phyloP scores from a whole-genome alignment of 2,888 invertebrate species.

The Protonemura montana region DNA sequence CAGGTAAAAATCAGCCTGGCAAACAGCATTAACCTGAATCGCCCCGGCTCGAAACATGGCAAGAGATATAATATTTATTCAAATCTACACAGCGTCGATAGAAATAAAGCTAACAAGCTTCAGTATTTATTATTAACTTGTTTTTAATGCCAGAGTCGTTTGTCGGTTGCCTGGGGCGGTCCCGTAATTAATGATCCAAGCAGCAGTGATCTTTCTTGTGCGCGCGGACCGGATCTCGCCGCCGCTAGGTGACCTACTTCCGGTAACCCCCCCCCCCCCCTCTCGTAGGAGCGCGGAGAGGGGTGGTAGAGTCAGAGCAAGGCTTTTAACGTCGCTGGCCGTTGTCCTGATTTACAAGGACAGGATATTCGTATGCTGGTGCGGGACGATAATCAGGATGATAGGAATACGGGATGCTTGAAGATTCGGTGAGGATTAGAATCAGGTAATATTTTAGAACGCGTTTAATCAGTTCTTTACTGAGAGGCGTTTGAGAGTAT shows the following conservation, averaged over 20 bases:
- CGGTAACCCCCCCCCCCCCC: conserved; percentile 7
- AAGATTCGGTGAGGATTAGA: too few relatives aligned
- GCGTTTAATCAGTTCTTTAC: too few relatives aligned
- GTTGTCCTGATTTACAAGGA: not conserved
- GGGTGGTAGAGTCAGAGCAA: not conserved
- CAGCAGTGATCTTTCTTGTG: not conserved
- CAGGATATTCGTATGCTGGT: not conserved
- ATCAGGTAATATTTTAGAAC: too few relatives aligned
- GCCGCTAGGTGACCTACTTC: conserved; percentile 28
- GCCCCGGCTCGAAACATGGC: not conserved
- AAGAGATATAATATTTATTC: not conserved
- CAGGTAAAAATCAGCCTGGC: not conserved
- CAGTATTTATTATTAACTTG: conserved; percentile 4
- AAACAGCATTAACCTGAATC: not conserved
- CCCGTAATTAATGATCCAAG: not conserved
- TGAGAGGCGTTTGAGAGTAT: too few relatives aligned
- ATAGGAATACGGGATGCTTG: too few relatives aligned
- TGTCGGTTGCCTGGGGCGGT: not conserved
- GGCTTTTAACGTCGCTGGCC: not conserved
- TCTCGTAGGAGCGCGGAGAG: not conserved
- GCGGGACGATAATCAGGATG: too few relatives aligned
- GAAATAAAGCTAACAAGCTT: not conserved
- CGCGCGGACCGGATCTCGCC: not conserved
- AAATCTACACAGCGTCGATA: not conserved
- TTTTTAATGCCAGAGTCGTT: not conserved